Conservation (phyloP, 1,140 invertebrate species). For the Temnothorax nylanderi region DNA sequence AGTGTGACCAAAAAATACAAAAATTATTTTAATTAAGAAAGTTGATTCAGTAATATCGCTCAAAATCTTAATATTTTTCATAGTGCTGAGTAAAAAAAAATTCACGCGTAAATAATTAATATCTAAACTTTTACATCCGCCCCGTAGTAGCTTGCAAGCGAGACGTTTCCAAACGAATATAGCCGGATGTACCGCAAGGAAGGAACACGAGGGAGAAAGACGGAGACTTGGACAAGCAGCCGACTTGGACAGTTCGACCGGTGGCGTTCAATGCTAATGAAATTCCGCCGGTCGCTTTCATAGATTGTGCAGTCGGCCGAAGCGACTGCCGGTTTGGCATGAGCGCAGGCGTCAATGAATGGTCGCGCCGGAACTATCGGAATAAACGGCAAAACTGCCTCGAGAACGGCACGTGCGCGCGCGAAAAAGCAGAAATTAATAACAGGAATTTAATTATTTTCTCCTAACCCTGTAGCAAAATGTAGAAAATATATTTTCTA, state of each 20-base stretch:
- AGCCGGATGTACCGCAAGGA: slow-evolving; percentile 33
- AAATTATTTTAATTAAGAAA: slow-evolving; percentile 3
- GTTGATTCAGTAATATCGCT: not conserved
- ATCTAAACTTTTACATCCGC: not conserved
- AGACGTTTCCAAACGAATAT: slow-evolving; percentile 10
- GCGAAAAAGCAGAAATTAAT: slow-evolving; percentile 31
- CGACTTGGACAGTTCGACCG: slow-evolving; percentile 75
- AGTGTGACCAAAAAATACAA: not conserved
- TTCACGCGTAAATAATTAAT: not conserved
- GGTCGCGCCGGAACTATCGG: slow-evolving; percentile 47
- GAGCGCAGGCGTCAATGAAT: slow-evolving; percentile 66
- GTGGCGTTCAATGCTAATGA: slow-evolving; percentile 79
- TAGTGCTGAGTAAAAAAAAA: not conserved
- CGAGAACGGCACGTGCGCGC: slow-evolving; percentile 42
- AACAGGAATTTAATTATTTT: not conserved
- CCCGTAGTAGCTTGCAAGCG: not conserved
- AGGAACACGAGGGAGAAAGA: slow-evolving; percentile 50
- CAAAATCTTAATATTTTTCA: not conserved
- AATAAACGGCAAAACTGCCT: slow-evolving; percentile 46
- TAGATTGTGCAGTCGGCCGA: slow-evolving; percentile 72
- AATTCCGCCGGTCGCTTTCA: slow-evolving; percentile 77
- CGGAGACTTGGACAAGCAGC: slow-evolving; percentile 58
- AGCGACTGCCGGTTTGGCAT: slow-evolving; percentile 71
- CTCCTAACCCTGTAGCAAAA: not conserved
- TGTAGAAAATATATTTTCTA: not conserved